Evolutionary conservation across 2,888 invertebrate species (phyloP).

Genomic region (Epinotia nisella): DNA sequence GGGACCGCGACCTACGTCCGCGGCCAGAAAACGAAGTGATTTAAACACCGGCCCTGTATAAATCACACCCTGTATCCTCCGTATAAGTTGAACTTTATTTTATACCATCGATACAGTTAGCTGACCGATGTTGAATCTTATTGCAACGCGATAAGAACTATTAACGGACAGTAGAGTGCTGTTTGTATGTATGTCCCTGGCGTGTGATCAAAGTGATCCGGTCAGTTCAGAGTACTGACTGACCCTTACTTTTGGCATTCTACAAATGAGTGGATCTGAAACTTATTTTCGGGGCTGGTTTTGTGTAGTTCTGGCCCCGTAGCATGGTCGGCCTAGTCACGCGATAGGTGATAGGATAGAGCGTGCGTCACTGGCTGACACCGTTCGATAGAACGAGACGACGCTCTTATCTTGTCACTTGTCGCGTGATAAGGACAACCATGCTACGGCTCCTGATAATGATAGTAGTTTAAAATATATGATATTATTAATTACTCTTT

Average conservation of each 20-base stretch:
- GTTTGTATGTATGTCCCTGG: slow-evolving; percentile 4
- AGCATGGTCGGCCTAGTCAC: too few species aligned
- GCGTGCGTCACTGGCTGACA: too few species aligned
- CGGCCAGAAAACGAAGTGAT: slow-evolving; percentile 14
- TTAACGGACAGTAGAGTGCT: background rate
- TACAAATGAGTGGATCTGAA: background rate
- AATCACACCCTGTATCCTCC: slow-evolving; percentile 20
- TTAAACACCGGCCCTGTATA: slow-evolving; percentile 23
- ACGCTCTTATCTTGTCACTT: too few species aligned
- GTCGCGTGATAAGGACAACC: too few species aligned
- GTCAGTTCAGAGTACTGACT: slow-evolving; percentile 1
- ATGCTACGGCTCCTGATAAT: too few species aligned
- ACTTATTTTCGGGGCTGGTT: background rate
- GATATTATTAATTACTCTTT: too few species aligned
- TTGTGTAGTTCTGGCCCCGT: too few species aligned
- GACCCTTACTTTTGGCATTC: background rate
- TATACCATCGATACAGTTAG: background rate
- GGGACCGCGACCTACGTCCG: slow-evolving; percentile 22
- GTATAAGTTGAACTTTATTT: slow-evolving; percentile 23
- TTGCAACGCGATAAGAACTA: background rate
- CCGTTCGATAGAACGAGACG: too few species aligned
- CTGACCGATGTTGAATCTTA: background rate
- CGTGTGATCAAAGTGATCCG: slow-evolving; percentile 8
- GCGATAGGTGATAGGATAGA: too few species aligned
- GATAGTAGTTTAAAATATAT: too few species aligned